Base-by-base conservation (phyloP, 2,797 vertebrate species). In the Acanthurus lineatus region DNA sequence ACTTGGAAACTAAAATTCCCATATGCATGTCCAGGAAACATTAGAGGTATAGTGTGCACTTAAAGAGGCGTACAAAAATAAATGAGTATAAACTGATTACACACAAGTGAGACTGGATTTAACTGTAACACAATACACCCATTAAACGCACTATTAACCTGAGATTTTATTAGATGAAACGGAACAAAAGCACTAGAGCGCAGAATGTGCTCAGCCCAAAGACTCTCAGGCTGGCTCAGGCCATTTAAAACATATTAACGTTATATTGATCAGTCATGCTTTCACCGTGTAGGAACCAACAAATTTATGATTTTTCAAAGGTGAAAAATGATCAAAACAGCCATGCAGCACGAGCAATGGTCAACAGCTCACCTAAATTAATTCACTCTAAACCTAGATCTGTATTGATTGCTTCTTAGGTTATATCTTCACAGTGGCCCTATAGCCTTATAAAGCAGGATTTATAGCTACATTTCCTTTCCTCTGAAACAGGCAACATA, bases 331-430 rank as follows among this genome's bases (percentile, higher is more conserved):
- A 71, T 61, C 1, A 15, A 11, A 72, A 45, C 0, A 14, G 6
- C 45, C 20, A 14, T 38, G n/a, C 59, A 51, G 42, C 1, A 35
- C 2, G 45, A 64, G 64, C 79, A 82, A 42, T 81, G 40, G 54
- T 38, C 3, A 17, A 79, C 73, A 73, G 52, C 35, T 56, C 22
- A 9, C 58, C 69, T 75, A 61, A 84, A 77, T 87, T 1, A 75
- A 83, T 77, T 76, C 56, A 32, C 44, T 77, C 75, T 75, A 60
- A 71, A 69, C 45, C 58, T 5, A 35, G 51, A 71, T 87, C 70
- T 42, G 20, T 78, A 87, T 90, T 79, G 89, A 90, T 90, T 78
- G 62, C 65, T 76, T 53, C 52, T 51, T 8, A 19, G 52, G 70
- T 69, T 77, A 28, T 83, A 73, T 77, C 72, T 79, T 88, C 54